Percentiles rank a stretch among this genome's conserved stretches.
Evolutionary conservation across 2,888 invertebrate species (phyloP).

Genomic region (Conus canariensis): DNA sequence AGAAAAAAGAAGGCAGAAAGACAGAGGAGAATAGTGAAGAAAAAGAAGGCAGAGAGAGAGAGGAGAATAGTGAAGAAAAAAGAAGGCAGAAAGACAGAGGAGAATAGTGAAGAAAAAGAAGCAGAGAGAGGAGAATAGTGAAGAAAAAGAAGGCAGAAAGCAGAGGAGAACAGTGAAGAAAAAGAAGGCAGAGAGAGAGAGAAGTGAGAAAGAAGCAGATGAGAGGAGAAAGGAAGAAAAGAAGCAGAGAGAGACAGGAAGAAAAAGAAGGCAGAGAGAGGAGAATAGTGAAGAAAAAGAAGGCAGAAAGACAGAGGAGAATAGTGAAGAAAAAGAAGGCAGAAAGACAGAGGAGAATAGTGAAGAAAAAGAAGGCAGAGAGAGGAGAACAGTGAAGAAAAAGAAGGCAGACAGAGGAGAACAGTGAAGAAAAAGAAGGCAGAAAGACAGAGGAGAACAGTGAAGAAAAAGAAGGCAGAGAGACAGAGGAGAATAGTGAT

Average conservation of each 20-base stretch:
- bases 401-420: not conserved
- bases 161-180: too few species aligned
- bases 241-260: not conserved
- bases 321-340: not conserved
- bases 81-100: not conserved
- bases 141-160: too few species aligned
- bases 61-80: not conserved
- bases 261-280: too few species aligned
- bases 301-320: not conserved
- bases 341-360: not conserved
- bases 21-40: not conserved
- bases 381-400: not conserved
- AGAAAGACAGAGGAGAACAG: too few species aligned
- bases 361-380: not conserved
- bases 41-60: not conserved
- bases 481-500: too few species aligned
- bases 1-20: not conserved
- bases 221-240: not conserved
- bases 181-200: too few species aligned
- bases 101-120: not conserved
- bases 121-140: too few species aligned
- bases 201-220: too few species aligned
- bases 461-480: too few species aligned
- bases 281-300: too few species aligned
- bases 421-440: not conserved